Conservation (phyloP, 2,797 vertebrate genomes). For the Buphagus erythrorhynchus region DNA sequence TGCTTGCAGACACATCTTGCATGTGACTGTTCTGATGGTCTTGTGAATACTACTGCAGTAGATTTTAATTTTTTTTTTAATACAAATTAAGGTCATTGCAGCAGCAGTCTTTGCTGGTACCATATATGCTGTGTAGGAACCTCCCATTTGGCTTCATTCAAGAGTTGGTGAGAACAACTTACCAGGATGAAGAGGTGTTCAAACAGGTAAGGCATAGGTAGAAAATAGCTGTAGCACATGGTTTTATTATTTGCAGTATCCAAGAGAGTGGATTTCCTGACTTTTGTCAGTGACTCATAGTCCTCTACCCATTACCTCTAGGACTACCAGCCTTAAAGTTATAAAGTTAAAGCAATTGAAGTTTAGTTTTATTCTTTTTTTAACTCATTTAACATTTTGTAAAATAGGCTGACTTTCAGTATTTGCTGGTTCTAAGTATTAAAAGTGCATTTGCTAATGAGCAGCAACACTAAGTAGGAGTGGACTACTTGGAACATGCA, state of each 20-base stretch:
- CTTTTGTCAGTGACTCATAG: neutral
- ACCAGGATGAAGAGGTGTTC: slow-evolving; percentile 90
- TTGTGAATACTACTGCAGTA: neutral
- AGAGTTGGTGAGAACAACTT: slow-evolving; percentile 94
- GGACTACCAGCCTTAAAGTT: neutral
- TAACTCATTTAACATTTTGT: neutral
- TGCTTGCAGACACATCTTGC: neutral
- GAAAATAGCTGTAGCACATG: neutral
- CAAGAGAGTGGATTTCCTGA: neutral
- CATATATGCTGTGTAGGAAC: slow-evolving; percentile 98
- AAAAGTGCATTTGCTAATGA: neutral
- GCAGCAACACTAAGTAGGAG: neutral
- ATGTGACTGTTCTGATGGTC: neutral
- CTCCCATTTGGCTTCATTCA: slow-evolving; percentile 98
- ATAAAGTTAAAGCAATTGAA: neutral
- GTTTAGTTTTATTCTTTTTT: neutral
- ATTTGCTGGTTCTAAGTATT: neutral
- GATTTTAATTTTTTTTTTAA: neutral
- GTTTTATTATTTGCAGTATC: neutral
- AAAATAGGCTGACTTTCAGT: neutral
- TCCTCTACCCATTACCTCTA: neutral
- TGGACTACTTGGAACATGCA: neutral
- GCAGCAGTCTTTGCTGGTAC: slow-evolving; percentile 94
- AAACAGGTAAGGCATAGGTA: slow-evolving; percentile 2
- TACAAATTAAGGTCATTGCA: slow-evolving; percentile 83